Percentiles rank a stretch among this genome's conserved stretches.
Conservation (phyloP, 2,797 vertebrate genomes). For the Gallinago solitaria region DNA sequence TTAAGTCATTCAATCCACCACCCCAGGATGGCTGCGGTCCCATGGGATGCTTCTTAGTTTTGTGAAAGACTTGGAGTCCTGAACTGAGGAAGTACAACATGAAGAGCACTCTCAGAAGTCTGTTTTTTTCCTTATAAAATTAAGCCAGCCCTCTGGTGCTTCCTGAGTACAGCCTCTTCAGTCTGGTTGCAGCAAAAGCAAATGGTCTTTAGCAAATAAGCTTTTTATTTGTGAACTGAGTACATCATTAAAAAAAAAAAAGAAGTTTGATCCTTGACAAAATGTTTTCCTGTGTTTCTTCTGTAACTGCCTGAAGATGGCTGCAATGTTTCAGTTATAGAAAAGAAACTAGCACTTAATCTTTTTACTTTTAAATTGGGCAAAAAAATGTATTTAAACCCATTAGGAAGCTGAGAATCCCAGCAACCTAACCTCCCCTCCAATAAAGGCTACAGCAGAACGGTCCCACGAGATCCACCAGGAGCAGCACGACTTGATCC, state of each 20-base stretch:
- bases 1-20: slow-evolving; percentile 39
- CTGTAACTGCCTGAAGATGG: background rate
- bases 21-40: background rate
- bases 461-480: background rate
- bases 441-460: background rate
- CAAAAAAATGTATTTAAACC: background rate
- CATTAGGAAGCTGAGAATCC: background rate
- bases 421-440: background rate
- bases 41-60: background rate
- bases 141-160: background rate
- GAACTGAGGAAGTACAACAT: background rate
- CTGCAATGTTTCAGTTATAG: background rate
- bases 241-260: background rate
- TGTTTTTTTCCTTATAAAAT: background rate
- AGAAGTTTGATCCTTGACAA: background rate
- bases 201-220: background rate
- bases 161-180: background rate
- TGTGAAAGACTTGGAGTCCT: slow-evolving; percentile 18
- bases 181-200: background rate
- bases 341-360: background rate
- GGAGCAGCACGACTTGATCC: background rate
- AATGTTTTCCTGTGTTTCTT: background rate
- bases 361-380: background rate
- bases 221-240: background rate
- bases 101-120: background rate